Evolutionary conservation across 2,797 vertebrate species (phyloP).

Genomic region (Falco berigora): DNA sequence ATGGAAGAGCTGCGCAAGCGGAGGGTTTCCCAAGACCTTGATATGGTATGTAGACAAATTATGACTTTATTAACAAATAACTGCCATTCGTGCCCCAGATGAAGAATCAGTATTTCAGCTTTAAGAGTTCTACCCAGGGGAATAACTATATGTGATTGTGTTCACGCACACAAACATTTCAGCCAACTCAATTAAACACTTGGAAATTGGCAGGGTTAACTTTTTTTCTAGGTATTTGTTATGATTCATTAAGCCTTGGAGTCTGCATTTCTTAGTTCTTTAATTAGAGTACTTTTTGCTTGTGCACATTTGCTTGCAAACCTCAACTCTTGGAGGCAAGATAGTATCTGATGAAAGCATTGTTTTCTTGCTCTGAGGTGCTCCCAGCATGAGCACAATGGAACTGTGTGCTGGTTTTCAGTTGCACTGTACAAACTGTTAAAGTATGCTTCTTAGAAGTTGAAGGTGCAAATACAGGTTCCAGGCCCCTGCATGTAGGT

Average conservation of each 20-base stretch:
- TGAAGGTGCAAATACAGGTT: neutral
- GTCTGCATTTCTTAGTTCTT: neutral
- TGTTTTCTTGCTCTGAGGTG: neutral
- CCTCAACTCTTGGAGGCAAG: neutral
- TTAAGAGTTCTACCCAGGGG: neutral
- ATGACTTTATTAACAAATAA: neutral
- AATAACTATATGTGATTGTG: neutral
- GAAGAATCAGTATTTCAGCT: neutral
- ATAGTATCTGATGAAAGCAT: neutral
- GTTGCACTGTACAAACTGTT: neutral
- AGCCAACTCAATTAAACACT: neutral
- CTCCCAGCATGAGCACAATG: neutral
- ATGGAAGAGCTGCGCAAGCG: conserved; percentile 95
- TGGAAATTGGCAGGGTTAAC: neutral
- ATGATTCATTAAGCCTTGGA: neutral
- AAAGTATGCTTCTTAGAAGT: neutral
- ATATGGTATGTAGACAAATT: conserved; percentile 78
- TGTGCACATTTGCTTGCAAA: neutral
- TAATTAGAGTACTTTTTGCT: neutral
- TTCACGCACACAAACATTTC: accelerated
- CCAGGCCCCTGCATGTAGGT: neutral
- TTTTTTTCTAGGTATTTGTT: neutral
- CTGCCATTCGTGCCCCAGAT: neutral
- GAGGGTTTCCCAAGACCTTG: conserved; percentile 89
- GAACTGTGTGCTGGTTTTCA: neutral